A percentile compares a stretch with the other conserved stretches of the same genome.
phyloP scores from a whole-genome alignment of 1,140 invertebrate genomes.

The Drosophila lowei region DNA sequence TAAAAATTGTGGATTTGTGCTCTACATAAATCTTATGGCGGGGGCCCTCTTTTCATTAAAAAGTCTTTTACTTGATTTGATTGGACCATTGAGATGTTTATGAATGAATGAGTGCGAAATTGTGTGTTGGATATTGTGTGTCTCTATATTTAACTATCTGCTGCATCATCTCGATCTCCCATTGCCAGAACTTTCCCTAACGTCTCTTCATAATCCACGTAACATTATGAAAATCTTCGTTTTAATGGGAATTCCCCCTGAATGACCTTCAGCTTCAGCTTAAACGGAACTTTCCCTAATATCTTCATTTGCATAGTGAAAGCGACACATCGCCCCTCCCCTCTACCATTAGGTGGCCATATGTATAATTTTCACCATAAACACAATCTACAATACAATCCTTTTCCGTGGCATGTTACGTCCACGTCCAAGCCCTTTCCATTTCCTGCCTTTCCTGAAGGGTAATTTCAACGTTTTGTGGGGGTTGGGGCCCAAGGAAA shows the following conservation, averaged over 20 bases:
- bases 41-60: conserved; percentile 50
- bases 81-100: conserved; percentile 68
- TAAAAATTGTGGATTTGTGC: conserved; percentile 32
- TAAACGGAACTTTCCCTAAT: conserved; percentile 17
- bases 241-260: too few relatives aligned
- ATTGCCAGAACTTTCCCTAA: too few relatives aligned
- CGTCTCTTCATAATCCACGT: too few relatives aligned
- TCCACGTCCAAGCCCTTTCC: conserved; percentile 1
- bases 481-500: conserved; percentile 5
- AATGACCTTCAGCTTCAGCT: conserved; percentile 11
- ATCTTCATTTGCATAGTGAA: conserved; percentile 24
- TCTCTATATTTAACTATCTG: too few relatives aligned
- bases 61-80: conserved; percentile 48
- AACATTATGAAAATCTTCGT: too few relatives aligned
- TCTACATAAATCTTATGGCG: conserved; percentile 46
- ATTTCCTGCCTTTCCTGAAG: background rate
- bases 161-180: background rate
- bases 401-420: background rate
- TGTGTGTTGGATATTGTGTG: too few relatives aligned
- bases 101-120: conserved; percentile 40
- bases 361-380: conserved; percentile 23
- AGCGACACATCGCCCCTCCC: background rate
- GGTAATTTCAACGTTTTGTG: background rate
- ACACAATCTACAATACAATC: conserved; percentile 1
- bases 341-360: background rate